These are phyloP conservation scores for Eulacestoma nigropectus DNA, from an alignment of 2,113 vertebrate species.

Conservation along the genomic window DNA sequence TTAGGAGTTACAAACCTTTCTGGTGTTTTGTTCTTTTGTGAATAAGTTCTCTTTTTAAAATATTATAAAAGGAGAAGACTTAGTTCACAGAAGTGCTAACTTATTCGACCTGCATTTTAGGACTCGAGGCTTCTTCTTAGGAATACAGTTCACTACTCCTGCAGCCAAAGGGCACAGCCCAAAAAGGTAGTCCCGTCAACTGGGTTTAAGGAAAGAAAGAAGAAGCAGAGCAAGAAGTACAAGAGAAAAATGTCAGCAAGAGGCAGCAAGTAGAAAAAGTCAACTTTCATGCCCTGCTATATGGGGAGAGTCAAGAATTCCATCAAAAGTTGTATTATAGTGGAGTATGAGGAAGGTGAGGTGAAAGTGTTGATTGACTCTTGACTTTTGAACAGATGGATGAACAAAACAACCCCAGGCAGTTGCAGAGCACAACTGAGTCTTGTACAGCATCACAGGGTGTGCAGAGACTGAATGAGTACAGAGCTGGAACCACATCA, in stretches of 20 bases:
- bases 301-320: background rate
- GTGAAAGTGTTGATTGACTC: background rate
- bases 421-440: background rate
- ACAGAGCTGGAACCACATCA: background rate
- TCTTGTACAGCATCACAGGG: background rate
- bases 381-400: background rate
- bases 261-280: background rate
- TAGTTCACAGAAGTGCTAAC: background rate
- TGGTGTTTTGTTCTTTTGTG: background rate
- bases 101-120: background rate
- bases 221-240: background rate
- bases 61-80: background rate
- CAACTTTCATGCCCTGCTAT: background rate
- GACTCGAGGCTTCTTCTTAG: background rate
- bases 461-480: background rate
- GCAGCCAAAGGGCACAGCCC: background rate
- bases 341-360: background rate
- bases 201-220: background rate
- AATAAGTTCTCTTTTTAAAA: background rate
- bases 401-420: background rate
- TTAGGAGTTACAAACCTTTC: slow-evolving; percentile 1
- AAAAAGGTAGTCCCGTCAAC: background rate
- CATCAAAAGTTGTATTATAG: background rate
- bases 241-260: background rate
- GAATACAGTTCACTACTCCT: background rate